phyloP scores from a whole-genome alignment of 2,888 invertebrate species.

The Eristalis pertinax region DNA sequence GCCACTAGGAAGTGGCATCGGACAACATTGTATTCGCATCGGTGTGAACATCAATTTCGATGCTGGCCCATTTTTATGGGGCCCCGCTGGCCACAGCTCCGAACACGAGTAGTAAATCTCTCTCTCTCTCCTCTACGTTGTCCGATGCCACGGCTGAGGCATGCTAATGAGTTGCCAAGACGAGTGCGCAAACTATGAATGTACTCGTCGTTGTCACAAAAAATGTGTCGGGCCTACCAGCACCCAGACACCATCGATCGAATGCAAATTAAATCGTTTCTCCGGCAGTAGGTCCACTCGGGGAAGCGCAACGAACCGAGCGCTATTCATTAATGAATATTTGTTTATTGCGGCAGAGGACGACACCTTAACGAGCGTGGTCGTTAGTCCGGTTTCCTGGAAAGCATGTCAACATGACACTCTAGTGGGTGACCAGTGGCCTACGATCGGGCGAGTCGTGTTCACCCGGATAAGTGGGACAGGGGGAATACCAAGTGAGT shows the following conservation, averaged over 20 bases:
- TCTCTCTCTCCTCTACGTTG: no score
- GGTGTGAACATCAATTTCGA: constrained; percentile 39
- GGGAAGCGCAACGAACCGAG: not conserved
- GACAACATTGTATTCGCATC: not conserved
- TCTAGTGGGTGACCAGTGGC: constrained; percentile 1
- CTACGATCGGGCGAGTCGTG: constrained; percentile 13
- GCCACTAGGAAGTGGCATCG: not conserved
- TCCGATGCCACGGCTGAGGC: constrained; percentile 28
- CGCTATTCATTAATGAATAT: constrained; percentile 57
- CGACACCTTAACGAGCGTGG: not conserved
- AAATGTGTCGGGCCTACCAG: constrained; percentile 15
- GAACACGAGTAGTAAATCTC: constrained; percentile 19
- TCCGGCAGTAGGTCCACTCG: constrained; percentile 9
- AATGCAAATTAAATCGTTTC: constrained; percentile 62
- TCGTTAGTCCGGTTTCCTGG: constrained; percentile 19
- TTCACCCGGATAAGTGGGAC: constrained; percentile 3
- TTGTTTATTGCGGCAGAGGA: constrained; percentile 31
- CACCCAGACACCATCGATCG: constrained; percentile 44
- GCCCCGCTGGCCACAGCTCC: not conserved
- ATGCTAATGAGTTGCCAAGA: constrained; percentile 44
- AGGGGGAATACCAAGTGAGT: constrained; percentile 1
- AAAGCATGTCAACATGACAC: constrained; percentile 44
- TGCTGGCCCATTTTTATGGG: constrained; percentile 28
- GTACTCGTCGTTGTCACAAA: constrained; percentile 2
- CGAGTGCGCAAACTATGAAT: constrained; percentile 15